Base-by-base conservation (phyloP, 2,888 invertebrate species). In the Gryllus longicercus region DNA sequence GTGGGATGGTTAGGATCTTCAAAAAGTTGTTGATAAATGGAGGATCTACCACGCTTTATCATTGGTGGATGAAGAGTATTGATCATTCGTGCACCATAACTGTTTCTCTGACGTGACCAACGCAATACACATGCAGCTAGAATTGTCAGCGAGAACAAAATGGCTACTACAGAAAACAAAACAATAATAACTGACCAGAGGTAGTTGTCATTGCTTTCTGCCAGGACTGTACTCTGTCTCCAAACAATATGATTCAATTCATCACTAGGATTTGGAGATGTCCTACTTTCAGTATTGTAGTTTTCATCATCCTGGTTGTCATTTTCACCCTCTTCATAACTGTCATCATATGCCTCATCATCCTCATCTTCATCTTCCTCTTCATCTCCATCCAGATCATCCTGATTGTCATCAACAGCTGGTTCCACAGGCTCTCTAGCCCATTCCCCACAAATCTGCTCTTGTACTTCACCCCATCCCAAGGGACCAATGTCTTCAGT, bases 1-100 rank as follows among this genome's bases (percentile, higher is more conserved):
- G 63, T 63, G n/a, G 63, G 63, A 63, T 63, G 63, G 63, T 63
- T 63, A 63, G 63, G 63, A 63, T 63, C 63, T 63, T 63, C 63
- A 63, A 63, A 63, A 14, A 63, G n/a, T 14, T 63, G 63, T 63
- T 63, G 63, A n/a, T 63, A 63, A 63, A 63, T 63, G n/a, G 63
- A 63, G 11, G 63, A 63, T 63, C n/a, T 63, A 63, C n/a, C 63
- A 63, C 63, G 63, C 63, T 16, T 16, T 0, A 12, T 63, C 63
- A 18, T 63, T 63, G 63, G 63, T 5, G 14, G 63, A n/a, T 63
- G 63, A 18, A 63, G 63, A n/a, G 63, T 63, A n/a, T 63, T 63
- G 63, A 63, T 63, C 63, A 63, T 63, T n/a, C 63, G 14, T 18
- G 63, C 63, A 63, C 63, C 63, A 63, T 63, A 63, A 14, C 63